Conservation (phyloP, 2,113 vertebrate species). For the Nicator chloris region DNA sequence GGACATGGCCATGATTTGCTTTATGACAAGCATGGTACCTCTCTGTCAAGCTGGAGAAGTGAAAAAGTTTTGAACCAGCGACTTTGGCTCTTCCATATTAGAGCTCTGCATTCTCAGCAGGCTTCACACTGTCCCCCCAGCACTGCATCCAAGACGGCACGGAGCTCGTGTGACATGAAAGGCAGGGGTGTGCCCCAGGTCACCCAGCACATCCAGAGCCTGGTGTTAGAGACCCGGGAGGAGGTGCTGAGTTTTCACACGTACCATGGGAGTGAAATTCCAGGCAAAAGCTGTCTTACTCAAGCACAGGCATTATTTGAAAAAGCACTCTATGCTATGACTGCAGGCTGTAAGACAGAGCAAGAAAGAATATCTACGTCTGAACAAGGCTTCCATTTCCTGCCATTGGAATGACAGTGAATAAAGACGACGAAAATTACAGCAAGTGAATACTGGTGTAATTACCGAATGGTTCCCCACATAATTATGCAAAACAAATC, state of each 20-base stretch:
- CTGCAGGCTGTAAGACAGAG: not conserved
- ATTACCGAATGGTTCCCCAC: conserved; percentile 41
- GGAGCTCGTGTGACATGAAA: not conserved
- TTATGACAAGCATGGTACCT: not conserved
- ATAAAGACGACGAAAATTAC: conserved; percentile 44
- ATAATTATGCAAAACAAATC: conserved; percentile 51
- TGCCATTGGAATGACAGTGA: conserved; percentile 20
- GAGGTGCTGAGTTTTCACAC: not conserved
- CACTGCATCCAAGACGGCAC: fast-evolving
- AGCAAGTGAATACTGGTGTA: conserved; percentile 43
- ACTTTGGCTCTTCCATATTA: not conserved
- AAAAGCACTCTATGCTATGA: not conserved
- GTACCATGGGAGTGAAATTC: not conserved
- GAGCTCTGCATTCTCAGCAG: not conserved
- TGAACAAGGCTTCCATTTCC: conserved; percentile 31
- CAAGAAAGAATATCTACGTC: not conserved
- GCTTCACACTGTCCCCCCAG: not conserved
- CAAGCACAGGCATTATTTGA: not conserved
- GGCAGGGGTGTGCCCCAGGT: not conserved
- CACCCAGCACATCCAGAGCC: fast-evolving
- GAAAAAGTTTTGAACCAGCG: not conserved
- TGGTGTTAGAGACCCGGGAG: not conserved
- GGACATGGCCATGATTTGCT: not conserved
- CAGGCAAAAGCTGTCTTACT: not conserved
- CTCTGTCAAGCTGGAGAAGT: not conserved